phyloP scores from a whole-genome alignment of 2,113 vertebrate genomes.

The Microtus ochrogaster region DNA sequence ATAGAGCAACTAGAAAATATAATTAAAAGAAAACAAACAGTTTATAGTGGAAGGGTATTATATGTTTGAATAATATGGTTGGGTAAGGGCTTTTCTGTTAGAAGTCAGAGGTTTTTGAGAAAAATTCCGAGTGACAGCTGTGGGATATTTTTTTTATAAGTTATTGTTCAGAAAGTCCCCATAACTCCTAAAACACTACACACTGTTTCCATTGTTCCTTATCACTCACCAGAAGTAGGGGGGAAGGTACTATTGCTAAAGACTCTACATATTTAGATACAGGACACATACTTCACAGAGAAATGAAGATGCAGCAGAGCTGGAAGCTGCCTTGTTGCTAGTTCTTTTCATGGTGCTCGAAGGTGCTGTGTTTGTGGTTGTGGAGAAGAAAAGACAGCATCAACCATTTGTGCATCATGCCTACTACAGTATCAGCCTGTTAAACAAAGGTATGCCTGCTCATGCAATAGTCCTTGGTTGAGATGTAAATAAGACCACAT shows the following conservation, averaged over 20 bases:
- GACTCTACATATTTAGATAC: background rate
- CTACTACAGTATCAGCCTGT: background rate
- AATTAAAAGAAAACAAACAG: background rate
- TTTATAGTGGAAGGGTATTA: background rate
- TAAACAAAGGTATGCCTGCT: background rate
- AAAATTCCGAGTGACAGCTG: background rate
- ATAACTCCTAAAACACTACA: background rate
- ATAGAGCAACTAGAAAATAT: background rate
- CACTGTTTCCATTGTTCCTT: background rate
- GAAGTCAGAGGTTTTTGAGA: background rate
- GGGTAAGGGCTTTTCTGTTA: background rate
- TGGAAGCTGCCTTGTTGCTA: background rate
- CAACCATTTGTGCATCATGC: too few relatives aligned
- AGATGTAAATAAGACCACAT: background rate
- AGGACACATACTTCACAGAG: too few relatives aligned
- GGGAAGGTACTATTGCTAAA: background rate
- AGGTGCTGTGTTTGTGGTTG: too few relatives aligned
- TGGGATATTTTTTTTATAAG: background rate
- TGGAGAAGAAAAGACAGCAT: background rate
- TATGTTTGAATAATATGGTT: background rate
- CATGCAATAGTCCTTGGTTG: background rate
- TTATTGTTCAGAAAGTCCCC: background rate
- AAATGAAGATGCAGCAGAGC: too few relatives aligned
- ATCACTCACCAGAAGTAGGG: background rate
- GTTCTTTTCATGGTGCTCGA: background rate